A percentile compares a stretch with the other conserved stretches of the same genome.
phyloP scores from a whole-genome alignment of 2,888 invertebrate genomes.

The Callimorpha dominula region DNA sequence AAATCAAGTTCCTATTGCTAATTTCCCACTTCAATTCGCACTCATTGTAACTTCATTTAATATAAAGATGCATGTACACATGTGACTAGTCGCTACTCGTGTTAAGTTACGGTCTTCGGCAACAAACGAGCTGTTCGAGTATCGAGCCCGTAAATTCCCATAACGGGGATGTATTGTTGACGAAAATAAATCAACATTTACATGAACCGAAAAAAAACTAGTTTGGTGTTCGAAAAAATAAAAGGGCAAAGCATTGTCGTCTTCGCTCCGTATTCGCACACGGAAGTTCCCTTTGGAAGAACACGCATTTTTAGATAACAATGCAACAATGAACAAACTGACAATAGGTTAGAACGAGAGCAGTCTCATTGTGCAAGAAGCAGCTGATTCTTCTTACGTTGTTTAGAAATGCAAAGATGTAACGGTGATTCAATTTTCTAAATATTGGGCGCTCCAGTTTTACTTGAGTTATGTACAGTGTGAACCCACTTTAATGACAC shows the following conservation, averaged over 20 bases:
- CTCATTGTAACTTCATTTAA: conserved; percentile 62
- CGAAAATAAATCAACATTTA: conserved; percentile 84
- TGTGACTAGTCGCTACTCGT: conserved; percentile 47
- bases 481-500: conserved; percentile 42
- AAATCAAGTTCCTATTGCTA: conserved; percentile 62
- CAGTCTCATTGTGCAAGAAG: conserved; percentile 66
- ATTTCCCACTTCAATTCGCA: conserved; percentile 69
- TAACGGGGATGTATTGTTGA: conserved; percentile 79
- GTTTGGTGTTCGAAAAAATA: conserved; percentile 69
- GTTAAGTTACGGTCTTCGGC: conserved; percentile 61
- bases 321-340: conserved; percentile 69
- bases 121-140: conserved; percentile 63
- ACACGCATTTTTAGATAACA: conserved; percentile 77
- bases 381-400: conserved; percentile 77
- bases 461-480: conserved; percentile 47
- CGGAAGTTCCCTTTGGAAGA: conserved; percentile 79
- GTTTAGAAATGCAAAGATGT: conserved; percentile 62
- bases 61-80: conserved; percentile 52
- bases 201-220: conserved; percentile 77
- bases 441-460: conserved; percentile 60
- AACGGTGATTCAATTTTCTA: conserved; percentile 67
- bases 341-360: conserved; percentile 79
- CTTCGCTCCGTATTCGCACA: conserved; percentile 76
- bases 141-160: conserved; percentile 75
- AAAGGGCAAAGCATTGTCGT: conserved; percentile 73